Evolutionary conservation across 2,888 invertebrate species (phyloP), one percentile per base, ranked within the genome.

Genomic region (Gortyna flavago): DNA sequence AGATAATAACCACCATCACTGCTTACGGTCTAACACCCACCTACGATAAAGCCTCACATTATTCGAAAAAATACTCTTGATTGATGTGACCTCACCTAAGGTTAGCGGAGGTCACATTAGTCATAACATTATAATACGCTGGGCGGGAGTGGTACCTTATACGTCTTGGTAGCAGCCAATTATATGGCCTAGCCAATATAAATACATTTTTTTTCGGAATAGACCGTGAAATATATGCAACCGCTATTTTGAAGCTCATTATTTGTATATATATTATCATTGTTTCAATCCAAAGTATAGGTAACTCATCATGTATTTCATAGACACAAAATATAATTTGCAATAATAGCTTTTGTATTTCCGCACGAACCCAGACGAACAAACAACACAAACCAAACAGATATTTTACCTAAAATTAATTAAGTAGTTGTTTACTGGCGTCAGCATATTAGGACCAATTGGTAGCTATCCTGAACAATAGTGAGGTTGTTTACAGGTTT

Each of bases 81-180:
- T 81, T 25, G 74, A 80, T 72, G 66, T 72, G 81, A 81, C 87
- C 87, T 88, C 67, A 66, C 41, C 1, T 74, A 76, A 88, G 84
- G 83, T 84, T 75, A 79, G 64, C 61, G 65, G 77, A 88, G 87
- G 83, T 85, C 84, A 79, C 38, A 80, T 84, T 80, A 88, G 74
- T 87, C 81, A 84, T 67, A 80, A 77, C 51, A 79, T 64, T 74
- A 70, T 76, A 70, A 81, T 74, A 75, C 51, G 21, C 62, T 78
- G 83, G 70, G 78, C 72, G 79, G 78, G 67, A 75, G 64, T 57
- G 51, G 64, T 69, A 70, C 75, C 69, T 78, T 61, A 75, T 70
- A 72, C 66, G 66, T 72, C 57, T 70, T 70, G 11, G 72, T 84
- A 74, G 75, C 54, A 77, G 70, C 21, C 83, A 78, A 84, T 78